Evolutionary conservation across 1,140 invertebrate genomes (phyloP), one percentile per base, ranked within the genome.

Genomic region (Acromyrmex echinatior): DNA sequence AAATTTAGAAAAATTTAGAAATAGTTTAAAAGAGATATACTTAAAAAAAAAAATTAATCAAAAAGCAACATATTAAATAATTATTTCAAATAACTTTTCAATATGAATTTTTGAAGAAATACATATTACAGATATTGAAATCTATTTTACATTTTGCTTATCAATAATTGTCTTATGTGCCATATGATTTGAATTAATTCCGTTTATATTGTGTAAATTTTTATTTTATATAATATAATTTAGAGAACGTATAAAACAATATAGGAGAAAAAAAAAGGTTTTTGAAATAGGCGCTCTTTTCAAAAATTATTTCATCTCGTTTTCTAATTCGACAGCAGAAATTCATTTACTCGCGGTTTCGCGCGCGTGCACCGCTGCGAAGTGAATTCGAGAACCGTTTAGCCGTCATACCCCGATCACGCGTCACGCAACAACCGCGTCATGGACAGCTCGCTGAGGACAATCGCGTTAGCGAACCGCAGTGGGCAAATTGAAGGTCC

Each of bases 401-500:
- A 74, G 68, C 70, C 71, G 80, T 84, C 80, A 84, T 84, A 84
- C 80, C 80, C 80, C 70, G 80, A 84, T 84, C 80, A 84, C 80
- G 56, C 80, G 80, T 84, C 80, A 84, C 25, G 58, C 80, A 63
- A 76, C 80, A 76, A 84, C 70, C 80, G 80, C 80, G 80, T 84
- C 80, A 90, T 88, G 71, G 84, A 74, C 86, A 66, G 82, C 65
- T 85, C 84, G 80, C 85, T 81, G 93, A 94, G 89, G 93, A 94
- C 92, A 94, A 95, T 93, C 93, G 93, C 93, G 93, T 94, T 94
- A 95, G 94, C 93, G 89, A 88, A 87, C 93, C 90, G 90, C 93
- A 93, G 92, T 90, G 90, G 93, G 94, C 94, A 95, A 95, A 96
- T 95, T 95, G 94, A 95, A 95, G 90, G 90, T 92, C 95, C 94